phyloP scores from a whole-genome alignment of 2,113 vertebrate species.

The Channa maculata region DNA sequence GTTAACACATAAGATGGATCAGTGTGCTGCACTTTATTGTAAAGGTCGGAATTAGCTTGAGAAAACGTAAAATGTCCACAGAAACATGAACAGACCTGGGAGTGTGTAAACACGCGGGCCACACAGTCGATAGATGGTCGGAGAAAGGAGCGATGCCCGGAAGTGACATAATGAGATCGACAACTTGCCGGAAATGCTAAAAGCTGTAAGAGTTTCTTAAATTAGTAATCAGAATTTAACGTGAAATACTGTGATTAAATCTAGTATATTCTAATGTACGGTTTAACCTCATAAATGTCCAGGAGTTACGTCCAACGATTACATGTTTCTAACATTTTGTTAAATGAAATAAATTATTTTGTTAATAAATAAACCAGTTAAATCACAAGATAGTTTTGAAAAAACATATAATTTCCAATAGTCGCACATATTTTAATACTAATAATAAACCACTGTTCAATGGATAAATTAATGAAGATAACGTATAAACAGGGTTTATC shows the following conservation, averaged over 20 bases:
- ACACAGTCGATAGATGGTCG: constrained; percentile 37
- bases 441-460: too few species aligned
- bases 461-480: too few species aligned
- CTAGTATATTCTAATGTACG: background rate
- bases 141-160: constrained; percentile 60
- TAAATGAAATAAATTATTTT: too few species aligned
- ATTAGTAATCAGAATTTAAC: background rate
- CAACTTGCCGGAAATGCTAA: background rate
- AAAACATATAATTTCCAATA: too few species aligned
- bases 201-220: background rate
- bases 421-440: too few species aligned
- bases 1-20: rapidly evolving
- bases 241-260: background rate
- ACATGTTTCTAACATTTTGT: too few species aligned
- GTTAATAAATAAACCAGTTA: too few species aligned
- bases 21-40: rapidly evolving
- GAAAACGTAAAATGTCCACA: background rate
- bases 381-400: too few species aligned
- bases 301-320: too few species aligned
- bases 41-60: rapidly evolving
- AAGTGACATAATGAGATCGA: constrained; percentile 49
- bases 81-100: constrained; percentile 66
- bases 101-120: constrained; percentile 76
- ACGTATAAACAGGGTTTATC: too few species aligned
- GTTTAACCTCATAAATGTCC: too few species aligned